Evolutionary conservation across 2,113 vertebrate species (phyloP).

Genomic region (Dinomys branickii): DNA sequence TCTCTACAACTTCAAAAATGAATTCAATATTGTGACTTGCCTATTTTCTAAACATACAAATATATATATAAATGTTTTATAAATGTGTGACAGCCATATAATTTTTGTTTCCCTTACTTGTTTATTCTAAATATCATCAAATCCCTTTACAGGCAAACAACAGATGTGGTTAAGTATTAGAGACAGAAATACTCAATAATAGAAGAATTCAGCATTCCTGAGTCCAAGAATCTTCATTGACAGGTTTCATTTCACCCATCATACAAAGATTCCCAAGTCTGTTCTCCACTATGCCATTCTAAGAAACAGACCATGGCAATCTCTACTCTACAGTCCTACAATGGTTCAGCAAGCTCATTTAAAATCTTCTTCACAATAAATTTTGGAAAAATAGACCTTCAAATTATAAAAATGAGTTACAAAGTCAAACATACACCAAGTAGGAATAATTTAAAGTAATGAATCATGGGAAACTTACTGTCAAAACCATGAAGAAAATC

Average conservation of each 20-base stretch:
- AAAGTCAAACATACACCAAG: background rate
- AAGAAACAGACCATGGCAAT: background rate
- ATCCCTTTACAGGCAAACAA: background rate
- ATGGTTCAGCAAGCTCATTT: background rate
- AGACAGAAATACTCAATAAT: background rate
- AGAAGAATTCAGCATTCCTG: background rate
- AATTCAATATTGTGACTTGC: background rate
- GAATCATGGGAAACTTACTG: background rate
- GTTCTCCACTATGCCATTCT: background rate
- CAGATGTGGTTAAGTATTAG: background rate
- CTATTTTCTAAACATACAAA: background rate
- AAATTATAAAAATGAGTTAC: background rate
- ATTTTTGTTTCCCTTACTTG: background rate
- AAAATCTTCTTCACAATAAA: background rate
- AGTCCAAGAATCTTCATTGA: background rate
- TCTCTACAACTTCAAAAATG: conserved; percentile 11
- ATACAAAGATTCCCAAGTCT: background rate
- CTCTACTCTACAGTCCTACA: background rate
- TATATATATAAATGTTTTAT: background rate
- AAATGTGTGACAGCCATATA: background rate
- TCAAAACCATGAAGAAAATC: background rate
- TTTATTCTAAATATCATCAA: background rate
- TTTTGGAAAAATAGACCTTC: background rate
- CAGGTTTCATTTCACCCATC: background rate
- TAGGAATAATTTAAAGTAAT: background rate